Evolutionary conservation across 1,140 invertebrate genomes (phyloP).

Genomic region (Ylistrum balloti): DNA sequence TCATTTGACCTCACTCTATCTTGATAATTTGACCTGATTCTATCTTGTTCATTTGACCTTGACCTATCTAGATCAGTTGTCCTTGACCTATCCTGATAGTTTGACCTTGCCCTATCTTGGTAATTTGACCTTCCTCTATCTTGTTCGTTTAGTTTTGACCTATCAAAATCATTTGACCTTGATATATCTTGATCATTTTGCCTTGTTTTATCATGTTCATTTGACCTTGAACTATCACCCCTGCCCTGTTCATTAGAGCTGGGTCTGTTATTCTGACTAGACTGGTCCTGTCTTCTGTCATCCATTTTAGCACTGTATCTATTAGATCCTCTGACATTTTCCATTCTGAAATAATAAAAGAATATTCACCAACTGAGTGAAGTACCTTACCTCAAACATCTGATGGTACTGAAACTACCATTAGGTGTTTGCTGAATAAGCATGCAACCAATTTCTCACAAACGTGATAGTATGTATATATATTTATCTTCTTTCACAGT

Average conservation of each 20-base stretch:
- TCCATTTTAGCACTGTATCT: neutral
- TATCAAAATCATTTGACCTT: neutral
- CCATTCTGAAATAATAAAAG: neutral
- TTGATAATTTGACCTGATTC: neutral
- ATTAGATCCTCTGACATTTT: neutral
- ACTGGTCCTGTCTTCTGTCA: neutral
- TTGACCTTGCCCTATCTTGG: neutral
- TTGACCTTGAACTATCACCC: conserved; percentile 18
- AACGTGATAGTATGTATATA: no score
- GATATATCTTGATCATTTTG: neutral
- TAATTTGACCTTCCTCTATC: neutral
- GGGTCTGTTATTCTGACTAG: neutral
- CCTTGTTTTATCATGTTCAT: neutral
- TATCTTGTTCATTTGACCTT: neutral
- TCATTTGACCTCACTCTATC: neutral
- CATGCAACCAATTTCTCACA: no score
- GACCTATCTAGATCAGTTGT: neutral
- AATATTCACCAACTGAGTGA: neutral
- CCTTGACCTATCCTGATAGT: neutral
- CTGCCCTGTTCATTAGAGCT: neutral
- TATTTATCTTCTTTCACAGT: no score
- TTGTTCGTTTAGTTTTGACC: neutral
- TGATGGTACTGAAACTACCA: no score
- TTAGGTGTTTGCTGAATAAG: no score
- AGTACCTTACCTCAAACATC: no score